Evolutionary conservation across 2,888 invertebrate species (phyloP).

Genomic region (Tipula lateralis): DNA sequence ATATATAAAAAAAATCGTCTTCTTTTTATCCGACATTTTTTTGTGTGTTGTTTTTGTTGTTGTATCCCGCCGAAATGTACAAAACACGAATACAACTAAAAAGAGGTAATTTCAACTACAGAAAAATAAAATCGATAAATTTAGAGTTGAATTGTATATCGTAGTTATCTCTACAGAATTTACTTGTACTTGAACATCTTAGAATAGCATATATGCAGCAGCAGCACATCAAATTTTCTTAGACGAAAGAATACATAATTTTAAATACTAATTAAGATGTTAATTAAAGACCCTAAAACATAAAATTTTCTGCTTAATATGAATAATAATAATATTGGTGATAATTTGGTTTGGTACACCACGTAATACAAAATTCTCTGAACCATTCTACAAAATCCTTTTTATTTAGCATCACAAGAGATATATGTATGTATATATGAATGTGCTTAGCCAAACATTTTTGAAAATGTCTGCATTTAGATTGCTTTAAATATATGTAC

Average conservation of each 20-base stretch:
- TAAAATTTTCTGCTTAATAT: not conserved
- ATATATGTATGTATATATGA: not conserved
- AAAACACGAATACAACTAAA: slow-evolving; percentile 7
- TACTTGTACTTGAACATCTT: not conserved
- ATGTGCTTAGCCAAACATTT: not conserved
- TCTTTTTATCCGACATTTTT: not conserved
- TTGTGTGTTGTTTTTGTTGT: not conserved
- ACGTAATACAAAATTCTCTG: not conserved
- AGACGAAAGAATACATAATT: not conserved
- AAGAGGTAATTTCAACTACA: slow-evolving; percentile 21
- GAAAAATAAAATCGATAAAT: slow-evolving; percentile 24
- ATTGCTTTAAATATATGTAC: too few species aligned
- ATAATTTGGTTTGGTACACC: not conserved
- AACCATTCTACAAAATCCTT: not conserved
- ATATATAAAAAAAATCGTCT: not conserved
- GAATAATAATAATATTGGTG: not conserved
- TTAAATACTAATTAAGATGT: not conserved
- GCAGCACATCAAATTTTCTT: not conserved
- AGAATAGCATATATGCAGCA: not conserved
- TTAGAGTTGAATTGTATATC: slow-evolving; percentile 1
- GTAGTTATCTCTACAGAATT: not conserved
- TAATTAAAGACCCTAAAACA: too few species aligned
- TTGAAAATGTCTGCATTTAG: not conserved
- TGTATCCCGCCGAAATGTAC: not conserved
- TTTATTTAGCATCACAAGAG: not conserved